Evolutionary conservation across 2,113 vertebrate genomes (phyloP).

Genomic region (Bothrops jararaca): DNA sequence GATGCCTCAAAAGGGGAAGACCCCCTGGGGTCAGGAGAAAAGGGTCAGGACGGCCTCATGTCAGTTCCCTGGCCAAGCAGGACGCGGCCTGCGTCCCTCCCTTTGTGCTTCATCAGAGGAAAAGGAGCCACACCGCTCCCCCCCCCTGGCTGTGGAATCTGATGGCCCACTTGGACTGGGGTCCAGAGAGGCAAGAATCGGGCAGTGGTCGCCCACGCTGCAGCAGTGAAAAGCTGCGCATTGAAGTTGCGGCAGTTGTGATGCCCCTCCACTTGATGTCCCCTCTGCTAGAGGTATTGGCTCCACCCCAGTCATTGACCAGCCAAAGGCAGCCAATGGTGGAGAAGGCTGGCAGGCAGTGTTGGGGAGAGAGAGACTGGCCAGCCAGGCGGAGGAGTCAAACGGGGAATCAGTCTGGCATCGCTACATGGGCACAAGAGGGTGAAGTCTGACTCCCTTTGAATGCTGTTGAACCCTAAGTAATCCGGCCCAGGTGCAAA

Average conservation of each 20-base stretch:
- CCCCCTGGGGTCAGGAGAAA: neutral
- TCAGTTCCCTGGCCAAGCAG: neutral
- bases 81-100: rapidly evolving
- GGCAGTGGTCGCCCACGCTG: neutral
- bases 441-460: neutral
- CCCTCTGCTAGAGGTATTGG: neutral
- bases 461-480: neutral
- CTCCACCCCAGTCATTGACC: too few species aligned
- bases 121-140: neutral
- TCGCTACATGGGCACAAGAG: neutral
- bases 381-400: too few species aligned
- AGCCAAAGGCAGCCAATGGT: neutral
- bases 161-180: neutral
- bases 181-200: neutral
- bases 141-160: neutral
- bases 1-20: neutral
- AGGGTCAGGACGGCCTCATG: neutral
- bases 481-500: neutral
- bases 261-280: neutral
- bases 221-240: neutral
- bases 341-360: too few species aligned
- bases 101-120: neutral
- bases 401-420: neutral
- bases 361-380: neutral
- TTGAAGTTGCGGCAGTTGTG: neutral